Conservation (phyloP, 2,113 vertebrate species). For the Python bivittatus region DNA sequence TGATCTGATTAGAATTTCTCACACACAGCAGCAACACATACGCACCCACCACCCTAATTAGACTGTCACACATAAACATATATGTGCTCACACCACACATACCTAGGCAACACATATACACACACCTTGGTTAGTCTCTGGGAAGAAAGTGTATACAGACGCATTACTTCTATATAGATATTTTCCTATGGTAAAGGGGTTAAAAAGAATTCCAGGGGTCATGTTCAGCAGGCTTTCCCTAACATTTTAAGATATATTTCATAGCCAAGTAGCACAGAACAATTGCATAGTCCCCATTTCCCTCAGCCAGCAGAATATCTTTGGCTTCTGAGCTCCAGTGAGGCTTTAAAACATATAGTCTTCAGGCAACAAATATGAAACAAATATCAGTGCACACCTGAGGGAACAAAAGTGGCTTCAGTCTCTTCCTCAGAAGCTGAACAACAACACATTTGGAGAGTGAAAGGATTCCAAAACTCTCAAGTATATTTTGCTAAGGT, state of each 20-base stretch:
- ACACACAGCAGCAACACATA: background rate
- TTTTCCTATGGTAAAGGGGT: background rate
- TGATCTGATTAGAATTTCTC: background rate
- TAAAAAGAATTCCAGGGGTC: background rate
- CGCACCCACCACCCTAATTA: background rate
- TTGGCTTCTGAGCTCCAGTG: background rate
- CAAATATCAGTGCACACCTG: background rate
- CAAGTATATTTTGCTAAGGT: background rate
- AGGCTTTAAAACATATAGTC: background rate
- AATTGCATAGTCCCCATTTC: background rate
- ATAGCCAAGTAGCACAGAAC: background rate
- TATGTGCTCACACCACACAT: background rate
- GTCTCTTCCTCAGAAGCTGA: background rate
- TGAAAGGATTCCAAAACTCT: background rate
- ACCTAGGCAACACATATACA: background rate
- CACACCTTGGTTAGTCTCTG: background rate
- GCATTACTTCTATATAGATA: background rate
- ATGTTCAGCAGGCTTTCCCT: background rate
- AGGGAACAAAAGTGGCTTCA: background rate
- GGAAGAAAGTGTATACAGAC: background rate
- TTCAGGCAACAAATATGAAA: background rate
- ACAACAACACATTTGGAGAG: background rate
- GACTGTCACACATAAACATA: background rate
- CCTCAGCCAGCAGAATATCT: background rate
- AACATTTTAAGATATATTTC: background rate